Percentiles rank a stretch among this genome's conserved stretches.
These are phyloP conservation scores for Perccottus glenii DNA, from an alignment of 2,113 vertebrate genomes.

Conservation along the genomic window DNA sequence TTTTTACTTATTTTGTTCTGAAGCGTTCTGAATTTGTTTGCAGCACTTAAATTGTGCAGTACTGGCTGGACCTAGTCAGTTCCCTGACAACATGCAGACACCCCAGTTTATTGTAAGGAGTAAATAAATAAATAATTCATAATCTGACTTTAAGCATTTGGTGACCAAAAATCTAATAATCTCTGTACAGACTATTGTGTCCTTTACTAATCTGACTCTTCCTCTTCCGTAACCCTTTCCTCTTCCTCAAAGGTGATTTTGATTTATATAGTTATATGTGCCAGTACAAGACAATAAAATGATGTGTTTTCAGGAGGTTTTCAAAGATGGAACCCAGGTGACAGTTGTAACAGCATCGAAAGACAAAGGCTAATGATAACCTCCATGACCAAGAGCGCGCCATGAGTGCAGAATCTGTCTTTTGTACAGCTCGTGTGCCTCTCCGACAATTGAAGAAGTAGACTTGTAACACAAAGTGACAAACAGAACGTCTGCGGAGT, in stretches of 20 bases:
- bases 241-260: conserved; percentile 19
- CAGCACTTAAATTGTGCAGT: too few species aligned
- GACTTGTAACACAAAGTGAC: conserved; percentile 56
- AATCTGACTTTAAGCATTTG: conserved; percentile 64
- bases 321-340: too few species aligned
- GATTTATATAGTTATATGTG: not conserved
- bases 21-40: too few species aligned
- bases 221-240: conserved; percentile 21
- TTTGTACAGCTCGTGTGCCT: not conserved
- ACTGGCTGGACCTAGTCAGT: too few species aligned
- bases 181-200: conserved; percentile 55
- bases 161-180: conserved; percentile 57
- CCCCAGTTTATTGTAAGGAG: conserved; percentile 30
- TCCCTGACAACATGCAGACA: conserved; percentile 28
- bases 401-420: not conserved
- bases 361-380: too few species aligned
- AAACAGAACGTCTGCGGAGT: conserved; percentile 50
- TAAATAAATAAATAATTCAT: conserved; percentile 48
- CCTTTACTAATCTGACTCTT: conserved; percentile 48
- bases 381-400: not conserved
- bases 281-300: too few species aligned
- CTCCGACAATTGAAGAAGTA: conserved; percentile 48
- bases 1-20: not conserved
- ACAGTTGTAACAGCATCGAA: too few species aligned
- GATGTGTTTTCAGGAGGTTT: too few species aligned